Conservation (phyloP, 2,113 vertebrate genomes). For the Tenrec ecaudatus region DNA sequence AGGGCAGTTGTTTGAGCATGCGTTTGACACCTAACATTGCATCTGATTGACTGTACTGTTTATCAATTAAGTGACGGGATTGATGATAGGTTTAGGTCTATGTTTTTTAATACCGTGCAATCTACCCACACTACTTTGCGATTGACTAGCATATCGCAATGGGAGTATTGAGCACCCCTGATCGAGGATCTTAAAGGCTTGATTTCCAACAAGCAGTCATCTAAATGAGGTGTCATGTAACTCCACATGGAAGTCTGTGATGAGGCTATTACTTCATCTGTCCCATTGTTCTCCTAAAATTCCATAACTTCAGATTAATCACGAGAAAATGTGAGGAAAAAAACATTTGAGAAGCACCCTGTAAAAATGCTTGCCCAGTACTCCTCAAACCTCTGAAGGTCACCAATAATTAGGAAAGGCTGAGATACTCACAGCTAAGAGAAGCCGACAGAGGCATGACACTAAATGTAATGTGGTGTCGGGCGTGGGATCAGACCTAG, state of each 20-base stretch:
- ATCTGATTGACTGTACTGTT: too few relatives aligned
- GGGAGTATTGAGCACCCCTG: too few relatives aligned
- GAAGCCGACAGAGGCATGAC: neutral
- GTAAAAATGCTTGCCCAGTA: neutral
- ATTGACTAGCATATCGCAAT: too few relatives aligned
- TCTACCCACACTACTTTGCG: too few relatives aligned
- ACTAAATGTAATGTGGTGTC: neutral
- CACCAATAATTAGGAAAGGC: slow-evolving; percentile 9
- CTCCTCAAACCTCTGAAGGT: neutral
- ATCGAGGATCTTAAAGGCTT: too few relatives aligned
- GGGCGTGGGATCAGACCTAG: neutral
- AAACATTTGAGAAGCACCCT: neutral
- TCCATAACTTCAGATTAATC: neutral
- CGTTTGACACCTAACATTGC: too few relatives aligned
- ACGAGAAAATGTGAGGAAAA: neutral
- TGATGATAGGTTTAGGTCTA: too few relatives aligned
- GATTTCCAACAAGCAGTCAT: too few relatives aligned
- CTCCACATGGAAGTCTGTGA: neutral
- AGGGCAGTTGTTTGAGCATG: too few relatives aligned
- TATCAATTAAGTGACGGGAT: too few relatives aligned
- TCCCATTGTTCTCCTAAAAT: neutral
- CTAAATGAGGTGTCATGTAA: too few relatives aligned
- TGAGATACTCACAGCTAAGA: neutral
- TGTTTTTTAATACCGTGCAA: too few relatives aligned
- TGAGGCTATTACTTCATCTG: neutral